phyloP scores from a whole-genome alignment of 2,888 invertebrate species.

The Drosophila tanythrix region DNA sequence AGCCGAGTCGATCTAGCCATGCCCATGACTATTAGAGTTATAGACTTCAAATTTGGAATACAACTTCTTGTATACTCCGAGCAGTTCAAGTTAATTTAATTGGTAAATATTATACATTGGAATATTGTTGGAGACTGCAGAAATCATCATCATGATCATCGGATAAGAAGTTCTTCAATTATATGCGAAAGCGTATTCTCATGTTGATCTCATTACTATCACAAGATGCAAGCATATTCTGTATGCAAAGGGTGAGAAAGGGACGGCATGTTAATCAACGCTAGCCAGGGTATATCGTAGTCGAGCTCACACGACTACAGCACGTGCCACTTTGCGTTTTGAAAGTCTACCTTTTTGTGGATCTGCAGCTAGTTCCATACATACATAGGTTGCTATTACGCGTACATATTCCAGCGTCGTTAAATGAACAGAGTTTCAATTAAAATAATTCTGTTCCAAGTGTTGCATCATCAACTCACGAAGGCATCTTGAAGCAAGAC shows the following conservation, averaged over 20 bases:
- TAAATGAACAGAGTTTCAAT: background rate
- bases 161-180: too few species aligned
- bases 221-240: background rate
- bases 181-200: background rate
- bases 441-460: background rate
- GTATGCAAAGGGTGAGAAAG: too few species aligned
- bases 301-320: background rate
- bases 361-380: too few species aligned
- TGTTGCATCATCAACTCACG: slow-evolving; percentile 1
- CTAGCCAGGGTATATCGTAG: background rate
- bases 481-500: slow-evolving; percentile 7
- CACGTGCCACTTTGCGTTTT: background rate
- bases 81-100: background rate
- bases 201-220: background rate
- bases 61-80: background rate
- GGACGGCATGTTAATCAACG: background rate
- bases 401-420: background rate
- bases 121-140: too few species aligned
- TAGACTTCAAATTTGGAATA: background rate
- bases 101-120: too few species aligned
- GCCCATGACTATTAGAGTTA: background rate
- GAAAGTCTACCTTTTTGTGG: background rate
- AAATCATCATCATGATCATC: too few species aligned
- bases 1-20: background rate
- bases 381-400: background rate